Base-by-base conservation (phyloP, 2,797 vertebrate species). In the Natrix natrix region DNA sequence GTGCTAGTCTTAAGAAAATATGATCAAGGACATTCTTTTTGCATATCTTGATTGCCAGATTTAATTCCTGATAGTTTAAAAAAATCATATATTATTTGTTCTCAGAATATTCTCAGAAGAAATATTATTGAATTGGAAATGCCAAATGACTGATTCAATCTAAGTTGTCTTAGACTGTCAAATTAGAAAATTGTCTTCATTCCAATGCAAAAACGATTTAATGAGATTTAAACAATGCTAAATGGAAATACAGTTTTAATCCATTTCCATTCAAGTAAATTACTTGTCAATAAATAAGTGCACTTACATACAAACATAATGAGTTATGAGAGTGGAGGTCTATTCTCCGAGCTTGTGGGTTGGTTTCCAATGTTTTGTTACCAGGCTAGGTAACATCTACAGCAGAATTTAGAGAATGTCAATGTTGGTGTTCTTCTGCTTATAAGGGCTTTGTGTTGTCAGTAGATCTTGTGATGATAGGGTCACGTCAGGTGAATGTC, bases 281-380 rank as follows among this genome's bases (percentile, higher is more conserved):
- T 57, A 91, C 10, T 88, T 92, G 91, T 94, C 95, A 90, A 94
- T 95, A 95, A 90, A 32, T 22, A 12, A 90, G 87, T 61, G 37
- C 14, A 52, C 7, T 91, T 11, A 7, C 1, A 17, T 52, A 1
- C 3, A 37, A 37, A 55, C 87, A 52, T 16, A 90, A 24, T 43
- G 1, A 43, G 16, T 43, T 43, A 78, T 43, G 8, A 22, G 3
- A 78, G 37, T 22, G 20, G 37, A 69, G 5, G 14, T 16, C n/a
- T 6, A 2, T 32, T 32, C 66, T 69, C 14, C 2, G 5, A 16
- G 63, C 13, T 69, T 66, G 12, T 66, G 26, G 26, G 26, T 66
- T n/a, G 63, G 13, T 32, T 69, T 32, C 66, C 5, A 32, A 69
- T 0, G 5, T 69, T 69, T 32, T 2, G 6, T 32, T 16, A 17